phyloP scores from a whole-genome alignment of 2,888 invertebrate genomes.

The Leistus spinibarbis region DNA sequence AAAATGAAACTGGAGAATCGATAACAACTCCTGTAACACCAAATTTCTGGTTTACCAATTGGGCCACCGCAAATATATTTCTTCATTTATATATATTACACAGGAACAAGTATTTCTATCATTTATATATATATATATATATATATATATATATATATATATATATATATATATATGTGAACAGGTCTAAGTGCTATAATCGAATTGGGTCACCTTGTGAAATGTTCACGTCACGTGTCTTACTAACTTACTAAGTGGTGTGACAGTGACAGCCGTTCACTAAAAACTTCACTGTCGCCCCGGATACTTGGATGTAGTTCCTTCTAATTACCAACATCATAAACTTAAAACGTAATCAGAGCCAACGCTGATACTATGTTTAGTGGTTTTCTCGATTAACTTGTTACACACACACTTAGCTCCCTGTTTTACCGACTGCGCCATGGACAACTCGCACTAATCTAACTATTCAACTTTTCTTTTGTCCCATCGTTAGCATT shows the following conservation, averaged over 20 bases:
- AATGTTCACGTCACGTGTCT: not conserved
- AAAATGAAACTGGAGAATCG: not conserved
- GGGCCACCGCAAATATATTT: not conserved
- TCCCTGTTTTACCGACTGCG: not conserved
- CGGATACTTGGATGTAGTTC: not conserved
- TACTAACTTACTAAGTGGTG: not conserved
- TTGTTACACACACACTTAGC: not conserved
- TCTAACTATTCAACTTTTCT: no score
- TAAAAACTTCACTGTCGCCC: not conserved
- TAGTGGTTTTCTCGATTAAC: conserved; percentile 8
- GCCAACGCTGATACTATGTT: not conserved
- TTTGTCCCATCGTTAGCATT: no score
- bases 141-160: no score
- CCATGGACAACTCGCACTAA: no score
- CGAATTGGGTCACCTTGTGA: not conserved
- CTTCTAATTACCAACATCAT: conserved; percentile 4
- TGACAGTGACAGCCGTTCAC: not conserved
- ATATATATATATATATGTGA: no score
- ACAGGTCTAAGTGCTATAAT: not conserved
- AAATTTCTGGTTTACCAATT: not conserved
- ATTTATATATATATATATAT: no score
- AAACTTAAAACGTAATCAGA: conserved; percentile 3
- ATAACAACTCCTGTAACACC: not conserved
- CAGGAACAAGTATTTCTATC: not conserved
- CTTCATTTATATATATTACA: not conserved